phyloP scores from a whole-genome alignment of 2,797 vertebrate genomes.

The Bucorvus abyssinicus region DNA sequence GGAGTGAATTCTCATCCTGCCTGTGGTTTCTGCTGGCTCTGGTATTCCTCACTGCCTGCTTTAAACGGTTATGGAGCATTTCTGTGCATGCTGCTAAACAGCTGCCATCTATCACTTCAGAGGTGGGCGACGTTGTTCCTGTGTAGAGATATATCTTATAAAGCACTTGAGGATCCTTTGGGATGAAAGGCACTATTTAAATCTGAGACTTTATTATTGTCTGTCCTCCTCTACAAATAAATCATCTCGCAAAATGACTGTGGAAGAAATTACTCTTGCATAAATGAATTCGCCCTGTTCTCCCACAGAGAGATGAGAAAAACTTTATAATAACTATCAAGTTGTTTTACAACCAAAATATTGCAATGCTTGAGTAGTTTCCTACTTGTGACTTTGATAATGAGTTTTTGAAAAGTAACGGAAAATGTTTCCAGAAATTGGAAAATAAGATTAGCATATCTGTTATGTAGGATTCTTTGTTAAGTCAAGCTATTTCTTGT shows the following conservation, averaged over 20 bases:
- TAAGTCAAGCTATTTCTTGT: constrained; percentile 44
- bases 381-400: constrained; percentile 58
- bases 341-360: constrained; percentile 69
- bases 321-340: constrained; percentile 61
- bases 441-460: constrained; percentile 52
- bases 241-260: constrained; percentile 47
- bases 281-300: constrained; percentile 58
- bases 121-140: neutral
- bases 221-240: constrained; percentile 53
- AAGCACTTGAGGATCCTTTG: constrained; percentile 3
- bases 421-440: constrained; percentile 57
- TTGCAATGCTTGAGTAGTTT: constrained; percentile 34
- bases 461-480: constrained; percentile 30
- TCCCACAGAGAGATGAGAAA: constrained; percentile 39
- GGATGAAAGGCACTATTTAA: constrained; percentile 35
- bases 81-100: neutral
- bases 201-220: constrained; percentile 46
- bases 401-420: constrained; percentile 69
- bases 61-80: neutral
- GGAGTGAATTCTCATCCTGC: neutral
- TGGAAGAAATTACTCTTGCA: constrained; percentile 44
- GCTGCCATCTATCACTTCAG: constrained; percentile 19
- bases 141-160: neutral
- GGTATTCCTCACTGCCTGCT: neutral
- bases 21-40: neutral